Percentiles rank a stretch among this genome's conserved stretches.
phyloP scores from a whole-genome alignment of 2,888 invertebrate genomes.

The Palloptera scutellata region DNA sequence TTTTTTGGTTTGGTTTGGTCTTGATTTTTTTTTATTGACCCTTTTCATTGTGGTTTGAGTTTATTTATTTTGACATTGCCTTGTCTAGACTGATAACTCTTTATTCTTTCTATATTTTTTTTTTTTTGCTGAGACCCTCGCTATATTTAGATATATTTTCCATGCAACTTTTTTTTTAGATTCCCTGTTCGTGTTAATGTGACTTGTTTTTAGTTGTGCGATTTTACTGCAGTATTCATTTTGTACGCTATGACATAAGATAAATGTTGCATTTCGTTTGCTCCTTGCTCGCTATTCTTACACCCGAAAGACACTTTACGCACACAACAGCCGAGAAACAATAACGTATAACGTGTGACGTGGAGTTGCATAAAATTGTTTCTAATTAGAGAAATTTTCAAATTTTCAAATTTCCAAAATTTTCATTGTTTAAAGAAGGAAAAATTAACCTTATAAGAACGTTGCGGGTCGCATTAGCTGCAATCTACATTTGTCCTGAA shows the following conservation, averaged over 20 bases:
- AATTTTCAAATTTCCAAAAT: too few species aligned
- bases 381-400: constrained; percentile 21
- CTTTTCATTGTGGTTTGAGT: neutral
- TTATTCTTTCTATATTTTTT: constrained; percentile 17
- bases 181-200: too few species aligned
- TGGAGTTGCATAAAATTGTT: constrained; percentile 29
- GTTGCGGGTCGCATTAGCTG: too few species aligned
- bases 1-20: neutral
- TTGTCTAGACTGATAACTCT: constrained; percentile 38
- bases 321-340: too few species aligned
- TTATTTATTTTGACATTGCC: constrained; percentile 32
- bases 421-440: too few species aligned
- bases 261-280: neutral
- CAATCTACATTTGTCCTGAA: too few species aligned
- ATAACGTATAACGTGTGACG: neutral
- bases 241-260: too few species aligned
- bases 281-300: neutral
- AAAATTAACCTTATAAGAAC: too few species aligned
- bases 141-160: too few species aligned
- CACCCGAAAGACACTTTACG: neutral
- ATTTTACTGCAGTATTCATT: too few species aligned
- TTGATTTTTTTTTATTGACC: constrained; percentile 19
- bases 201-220: too few species aligned
- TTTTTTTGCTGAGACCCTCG: constrained; percentile 1
- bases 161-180: too few species aligned